Conservation (phyloP, 2,113 vertebrate genomes). For the Fregata magnificens region DNA sequence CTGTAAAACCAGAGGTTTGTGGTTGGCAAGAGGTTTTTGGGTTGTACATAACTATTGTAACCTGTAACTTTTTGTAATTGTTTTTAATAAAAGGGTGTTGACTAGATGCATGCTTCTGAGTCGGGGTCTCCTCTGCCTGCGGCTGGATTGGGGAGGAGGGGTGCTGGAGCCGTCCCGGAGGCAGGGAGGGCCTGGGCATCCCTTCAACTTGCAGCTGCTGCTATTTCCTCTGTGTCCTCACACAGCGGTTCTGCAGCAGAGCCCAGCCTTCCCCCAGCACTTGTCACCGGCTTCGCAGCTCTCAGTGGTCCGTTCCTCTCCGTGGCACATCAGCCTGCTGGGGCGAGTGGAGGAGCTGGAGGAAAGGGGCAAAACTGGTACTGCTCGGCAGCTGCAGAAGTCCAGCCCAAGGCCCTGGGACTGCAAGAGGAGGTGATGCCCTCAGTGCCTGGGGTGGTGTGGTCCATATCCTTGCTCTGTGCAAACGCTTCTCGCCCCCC, state of each 20-base stretch:
- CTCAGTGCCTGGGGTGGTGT: accelerated
- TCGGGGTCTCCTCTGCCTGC: not conserved
- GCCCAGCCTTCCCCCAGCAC: not conserved
- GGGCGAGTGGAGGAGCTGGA: not conserved
- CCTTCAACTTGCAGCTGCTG: accelerated
- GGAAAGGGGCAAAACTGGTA: accelerated
- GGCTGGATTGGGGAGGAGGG: accelerated
- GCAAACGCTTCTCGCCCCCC: not conserved
- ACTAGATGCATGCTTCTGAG: not conserved
- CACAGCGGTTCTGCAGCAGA: not conserved
- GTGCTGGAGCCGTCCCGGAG: not conserved
- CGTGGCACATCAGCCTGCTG: accelerated
- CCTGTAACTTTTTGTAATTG: constrained; percentile 61
- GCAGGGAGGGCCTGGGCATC: not conserved
- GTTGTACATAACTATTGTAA: constrained; percentile 41
- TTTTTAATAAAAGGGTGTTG: constrained; percentile 71
- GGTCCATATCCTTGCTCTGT: accelerated
- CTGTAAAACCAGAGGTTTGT: not conserved
- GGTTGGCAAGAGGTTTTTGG: not conserved
- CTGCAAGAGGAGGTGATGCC: not conserved
- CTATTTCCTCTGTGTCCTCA: accelerated
- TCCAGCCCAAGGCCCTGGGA: not conserved
- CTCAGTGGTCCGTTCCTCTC: accelerated
- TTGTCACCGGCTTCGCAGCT: not conserved
- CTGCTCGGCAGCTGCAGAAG: accelerated